phyloP scores from a whole-genome alignment of 2,797 vertebrate species.

The Dicrostonyx torquatus region DNA sequence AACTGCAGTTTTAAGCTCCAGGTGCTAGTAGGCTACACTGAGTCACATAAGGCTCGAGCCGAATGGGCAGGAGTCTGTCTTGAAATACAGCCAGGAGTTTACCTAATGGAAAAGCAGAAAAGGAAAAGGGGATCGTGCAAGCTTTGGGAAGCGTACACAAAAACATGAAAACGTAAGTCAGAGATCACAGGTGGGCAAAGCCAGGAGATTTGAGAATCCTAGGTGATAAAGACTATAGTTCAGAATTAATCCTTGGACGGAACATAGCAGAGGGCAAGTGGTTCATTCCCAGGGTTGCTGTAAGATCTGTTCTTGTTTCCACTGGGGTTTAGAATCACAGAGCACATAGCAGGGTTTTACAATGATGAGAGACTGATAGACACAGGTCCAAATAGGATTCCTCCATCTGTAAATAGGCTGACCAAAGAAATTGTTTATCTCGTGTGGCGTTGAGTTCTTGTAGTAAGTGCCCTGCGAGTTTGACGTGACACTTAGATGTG shows the following conservation, averaged over 20 bases:
- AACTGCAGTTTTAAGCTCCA: neutral
- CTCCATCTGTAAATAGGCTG: neutral
- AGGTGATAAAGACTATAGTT: neutral
- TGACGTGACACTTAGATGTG: neutral
- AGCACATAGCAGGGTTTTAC: neutral
- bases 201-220: neutral
- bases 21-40: neutral
- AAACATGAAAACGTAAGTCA: neutral
- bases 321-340: neutral
- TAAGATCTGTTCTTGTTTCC: slow-evolving; percentile 9
- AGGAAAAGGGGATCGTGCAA: neutral
- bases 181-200: neutral
- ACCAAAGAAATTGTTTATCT: neutral
- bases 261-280: neutral
- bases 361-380: neutral
- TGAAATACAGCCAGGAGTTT: slow-evolving; percentile 4
- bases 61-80: neutral
- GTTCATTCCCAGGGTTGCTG: neutral
- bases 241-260: neutral
- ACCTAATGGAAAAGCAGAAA: neutral
- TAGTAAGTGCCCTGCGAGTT: neutral
- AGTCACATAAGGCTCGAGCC: neutral
- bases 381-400: neutral
- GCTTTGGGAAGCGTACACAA: neutral
- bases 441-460: neutral